phyloP scores from a whole-genome alignment of 2,888 invertebrate genomes.

The Ectobius pallidus region DNA sequence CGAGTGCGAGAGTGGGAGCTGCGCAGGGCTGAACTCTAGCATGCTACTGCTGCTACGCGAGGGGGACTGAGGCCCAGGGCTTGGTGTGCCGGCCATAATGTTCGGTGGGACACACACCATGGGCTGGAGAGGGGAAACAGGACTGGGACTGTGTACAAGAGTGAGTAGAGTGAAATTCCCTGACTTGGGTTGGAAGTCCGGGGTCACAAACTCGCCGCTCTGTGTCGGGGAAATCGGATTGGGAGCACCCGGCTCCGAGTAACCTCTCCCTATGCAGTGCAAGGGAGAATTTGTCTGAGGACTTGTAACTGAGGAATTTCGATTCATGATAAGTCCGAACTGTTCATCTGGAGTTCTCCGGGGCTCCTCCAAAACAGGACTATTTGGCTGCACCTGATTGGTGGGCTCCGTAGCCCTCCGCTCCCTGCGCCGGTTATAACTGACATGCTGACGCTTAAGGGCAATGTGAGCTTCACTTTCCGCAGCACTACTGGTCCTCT shows the following conservation, averaged over 20 bases:
- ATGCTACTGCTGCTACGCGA: conserved; percentile 5
- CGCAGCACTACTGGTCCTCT: conserved; percentile 19
- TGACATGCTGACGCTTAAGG: conserved; percentile 26
- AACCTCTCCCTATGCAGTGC: background rate
- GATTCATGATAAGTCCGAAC: conserved; percentile 22
- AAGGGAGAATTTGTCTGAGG: background rate
- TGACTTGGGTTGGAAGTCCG: background rate
- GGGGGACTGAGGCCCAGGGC: conserved; percentile 19
- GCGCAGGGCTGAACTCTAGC: conserved; percentile 5
- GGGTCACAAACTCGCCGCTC: conserved; percentile 1
- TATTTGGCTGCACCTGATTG: background rate
- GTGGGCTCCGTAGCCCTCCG: conserved; percentile 2
- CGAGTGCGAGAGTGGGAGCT: background rate
- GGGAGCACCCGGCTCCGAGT: background rate
- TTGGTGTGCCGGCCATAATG: background rate
- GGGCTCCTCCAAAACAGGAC: conserved; percentile 20
- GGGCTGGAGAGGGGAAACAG: conserved; percentile 15
- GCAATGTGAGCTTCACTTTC: conserved; percentile 10
- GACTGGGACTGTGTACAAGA: conserved; percentile 13
- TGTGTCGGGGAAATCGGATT: background rate
- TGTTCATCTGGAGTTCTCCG: conserved; percentile 30
- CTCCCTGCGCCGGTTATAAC: conserved; percentile 18
- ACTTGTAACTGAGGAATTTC: conserved; percentile 8
- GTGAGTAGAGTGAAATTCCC: conserved; percentile 15
- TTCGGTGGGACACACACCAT: background rate